A percentile compares a stretch with the other conserved stretches of the same genome.
Conservation (phyloP, 2,888 invertebrate genomes). For the Pedicia rivosa region DNA sequence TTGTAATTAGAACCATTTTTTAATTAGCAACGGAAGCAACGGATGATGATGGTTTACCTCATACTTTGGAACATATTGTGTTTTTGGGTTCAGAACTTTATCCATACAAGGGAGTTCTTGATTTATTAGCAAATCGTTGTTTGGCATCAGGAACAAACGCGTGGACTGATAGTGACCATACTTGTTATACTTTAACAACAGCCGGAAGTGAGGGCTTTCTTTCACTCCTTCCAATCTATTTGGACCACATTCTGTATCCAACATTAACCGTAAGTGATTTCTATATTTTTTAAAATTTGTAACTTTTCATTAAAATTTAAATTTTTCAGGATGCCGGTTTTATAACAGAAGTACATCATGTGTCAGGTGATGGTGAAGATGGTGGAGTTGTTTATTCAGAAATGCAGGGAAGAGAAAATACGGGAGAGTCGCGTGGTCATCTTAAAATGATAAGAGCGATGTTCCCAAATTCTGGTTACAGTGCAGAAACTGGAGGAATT, state of each 20-base stretch:
- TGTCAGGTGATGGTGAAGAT: slow-evolving; percentile 75
- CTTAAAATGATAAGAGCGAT: slow-evolving; percentile 47
- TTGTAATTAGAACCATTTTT: too few species aligned
- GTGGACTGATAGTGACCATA: slow-evolving; percentile 75
- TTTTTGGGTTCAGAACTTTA: slow-evolving; percentile 82
- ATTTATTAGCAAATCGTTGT: slow-evolving; percentile 76
- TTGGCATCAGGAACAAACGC: slow-evolving; percentile 87
- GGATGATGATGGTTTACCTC: slow-evolving; percentile 84
- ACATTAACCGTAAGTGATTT: slow-evolving; percentile 44
- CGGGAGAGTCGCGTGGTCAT: slow-evolving; percentile 54
- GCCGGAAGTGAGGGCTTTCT: slow-evolving; percentile 78
- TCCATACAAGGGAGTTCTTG: slow-evolving; percentile 79
- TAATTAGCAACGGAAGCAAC: slow-evolving; percentile 71
- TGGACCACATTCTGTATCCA: slow-evolving; percentile 80
- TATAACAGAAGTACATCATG: slow-evolving; percentile 81
- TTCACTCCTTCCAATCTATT: slow-evolving; percentile 73
- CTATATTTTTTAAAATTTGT: neutral
- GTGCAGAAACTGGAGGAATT: slow-evolving; percentile 70
- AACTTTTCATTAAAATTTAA: slow-evolving; percentile 1
- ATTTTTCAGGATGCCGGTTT: slow-evolving; percentile 58
- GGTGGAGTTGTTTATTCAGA: slow-evolving; percentile 94
- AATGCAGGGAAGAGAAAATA: slow-evolving; percentile 77
- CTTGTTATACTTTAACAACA: slow-evolving; percentile 77
- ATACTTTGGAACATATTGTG: slow-evolving; percentile 81
- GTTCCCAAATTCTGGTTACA: slow-evolving; percentile 73